Conservation (phyloP, 2,888 invertebrate genomes). For the Drosophila mulleri region DNA sequence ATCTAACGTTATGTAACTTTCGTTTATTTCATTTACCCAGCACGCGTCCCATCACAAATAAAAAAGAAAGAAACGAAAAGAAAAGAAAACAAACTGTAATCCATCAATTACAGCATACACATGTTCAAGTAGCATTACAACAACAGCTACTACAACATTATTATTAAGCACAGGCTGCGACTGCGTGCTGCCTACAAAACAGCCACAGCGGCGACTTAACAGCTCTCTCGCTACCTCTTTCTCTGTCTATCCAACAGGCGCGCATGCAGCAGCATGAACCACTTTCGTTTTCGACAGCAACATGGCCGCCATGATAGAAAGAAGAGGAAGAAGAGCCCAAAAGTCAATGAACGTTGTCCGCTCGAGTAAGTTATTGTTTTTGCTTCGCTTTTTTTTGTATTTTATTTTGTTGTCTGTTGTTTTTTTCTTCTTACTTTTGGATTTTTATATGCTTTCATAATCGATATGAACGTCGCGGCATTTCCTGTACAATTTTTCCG, state of each 20-base stretch:
- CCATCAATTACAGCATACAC: conserved; percentile 72
- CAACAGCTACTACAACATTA: conserved; percentile 6
- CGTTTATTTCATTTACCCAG: conserved; percentile 3
- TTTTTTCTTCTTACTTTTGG: conserved; percentile 24
- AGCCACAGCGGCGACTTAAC: conserved; percentile 39
- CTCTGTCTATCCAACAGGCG: conserved; percentile 5
- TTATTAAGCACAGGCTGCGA: conserved; percentile 60
- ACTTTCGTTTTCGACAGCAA: conserved; percentile 76
- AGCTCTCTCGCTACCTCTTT: conserved; percentile 6
- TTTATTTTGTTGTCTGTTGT: conserved; percentile 8
- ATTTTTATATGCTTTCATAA: conserved; percentile 60
- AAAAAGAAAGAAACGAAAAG: not conserved
- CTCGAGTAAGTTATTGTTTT: not conserved
- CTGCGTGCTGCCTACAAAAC: conserved; percentile 59
- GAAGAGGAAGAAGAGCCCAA: conserved; percentile 38
- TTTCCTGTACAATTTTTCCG: conserved; percentile 67
- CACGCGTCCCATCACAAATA: conserved; percentile 6
- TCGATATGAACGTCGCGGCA: conserved; percentile 54
- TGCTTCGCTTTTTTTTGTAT: not conserved
- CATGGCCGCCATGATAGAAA: conserved; percentile 49
- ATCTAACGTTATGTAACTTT: conserved; percentile 2
- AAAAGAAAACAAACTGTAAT: conserved; percentile 58
- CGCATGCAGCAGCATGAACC: conserved; percentile 52
- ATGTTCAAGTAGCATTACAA: conserved; percentile 16
- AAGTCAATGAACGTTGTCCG: conserved; percentile 72